Evolutionary conservation across 2,888 invertebrate species (phyloP).

Genomic region (Cyrtodaria siliqua): DNA sequence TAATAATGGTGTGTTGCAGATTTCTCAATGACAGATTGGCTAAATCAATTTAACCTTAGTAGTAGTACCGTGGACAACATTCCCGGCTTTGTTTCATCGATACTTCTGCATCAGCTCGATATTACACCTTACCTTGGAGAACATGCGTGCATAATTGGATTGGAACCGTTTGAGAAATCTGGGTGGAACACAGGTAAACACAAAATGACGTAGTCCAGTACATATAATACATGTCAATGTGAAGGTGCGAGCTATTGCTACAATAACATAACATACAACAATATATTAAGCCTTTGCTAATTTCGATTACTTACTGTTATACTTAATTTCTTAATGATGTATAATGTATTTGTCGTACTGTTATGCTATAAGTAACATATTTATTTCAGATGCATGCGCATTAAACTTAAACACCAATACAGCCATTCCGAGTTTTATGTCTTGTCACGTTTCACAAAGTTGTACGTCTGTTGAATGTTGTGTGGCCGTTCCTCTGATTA

Average conservation of each 20-base stretch:
- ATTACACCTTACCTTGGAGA: slow-evolving; percentile 7
- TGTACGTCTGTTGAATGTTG: slow-evolving; percentile 68
- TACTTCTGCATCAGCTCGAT: slow-evolving; percentile 6
- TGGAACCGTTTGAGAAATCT: too few relatives aligned
- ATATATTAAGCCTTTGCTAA: too few relatives aligned
- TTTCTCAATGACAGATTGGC: slow-evolving; percentile 5
- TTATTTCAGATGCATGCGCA: slow-evolving; percentile 32
- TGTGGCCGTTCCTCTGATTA: slow-evolving; percentile 27
- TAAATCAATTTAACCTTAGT: not conserved
- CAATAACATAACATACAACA: too few relatives aligned
- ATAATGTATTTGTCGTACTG: too few relatives aligned
- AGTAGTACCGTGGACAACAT: not conserved
- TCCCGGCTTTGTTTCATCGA: not conserved
- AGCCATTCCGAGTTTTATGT: slow-evolving; percentile 31
- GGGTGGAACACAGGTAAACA: too few relatives aligned
- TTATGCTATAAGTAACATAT: too few relatives aligned
- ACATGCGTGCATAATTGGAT: not conserved
- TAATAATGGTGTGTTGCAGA: too few relatives aligned
- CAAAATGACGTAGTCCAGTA: too few relatives aligned
- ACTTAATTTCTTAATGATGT: too few relatives aligned
- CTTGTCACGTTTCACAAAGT: slow-evolving; percentile 32
- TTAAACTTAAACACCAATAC: slow-evolving; percentile 16
- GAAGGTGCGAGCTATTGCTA: too few relatives aligned
- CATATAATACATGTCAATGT: too few relatives aligned
- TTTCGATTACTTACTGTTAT: too few relatives aligned